Percentiles rank a stretch among this genome's conserved stretches.
These are phyloP conservation scores for Pogonophryne albipinna DNA, from an alignment of 2,797 vertebrate species.

Conservation along the genomic window DNA sequence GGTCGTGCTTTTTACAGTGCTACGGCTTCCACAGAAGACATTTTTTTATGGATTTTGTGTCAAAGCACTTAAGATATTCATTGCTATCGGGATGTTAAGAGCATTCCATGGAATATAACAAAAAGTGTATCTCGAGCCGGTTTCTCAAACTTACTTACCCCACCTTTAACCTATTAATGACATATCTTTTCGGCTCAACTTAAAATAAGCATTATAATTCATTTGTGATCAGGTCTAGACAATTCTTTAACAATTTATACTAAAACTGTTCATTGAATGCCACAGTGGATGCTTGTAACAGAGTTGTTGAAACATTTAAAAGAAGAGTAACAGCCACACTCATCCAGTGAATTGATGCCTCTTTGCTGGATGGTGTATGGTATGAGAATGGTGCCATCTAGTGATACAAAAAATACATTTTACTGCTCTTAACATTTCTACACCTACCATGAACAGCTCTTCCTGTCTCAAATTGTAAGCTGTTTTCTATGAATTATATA, in stretches of 20 bases:
- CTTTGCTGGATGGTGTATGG: neutral
- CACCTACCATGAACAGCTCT: neutral
- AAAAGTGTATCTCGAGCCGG: no score
- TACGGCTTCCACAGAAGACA: no score
- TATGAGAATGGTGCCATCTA: slow-evolving; percentile 67
- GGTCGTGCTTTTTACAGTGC: no score
- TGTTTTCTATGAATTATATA: neutral
- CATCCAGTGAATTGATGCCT: neutral
- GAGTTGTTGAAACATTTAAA: neutral
- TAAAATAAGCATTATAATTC: neutral
- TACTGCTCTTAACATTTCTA: neutral
- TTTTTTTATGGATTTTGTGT: no score
- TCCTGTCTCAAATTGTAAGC: neutral
- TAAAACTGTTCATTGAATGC: neutral
- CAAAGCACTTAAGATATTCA: no score
- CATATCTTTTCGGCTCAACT: neutral
- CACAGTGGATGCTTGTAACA: neutral
- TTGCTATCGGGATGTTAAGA: no score
- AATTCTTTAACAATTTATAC: neutral
- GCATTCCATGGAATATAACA: no score
- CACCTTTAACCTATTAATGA: neutral
- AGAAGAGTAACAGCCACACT: neutral
- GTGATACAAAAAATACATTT: slow-evolving; percentile 40
- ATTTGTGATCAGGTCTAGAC: neutral
- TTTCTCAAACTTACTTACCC: no score